These are phyloP conservation scores for Tipula vernalis DNA, from an alignment of 2,888 invertebrate species.

Conservation along the genomic window DNA sequence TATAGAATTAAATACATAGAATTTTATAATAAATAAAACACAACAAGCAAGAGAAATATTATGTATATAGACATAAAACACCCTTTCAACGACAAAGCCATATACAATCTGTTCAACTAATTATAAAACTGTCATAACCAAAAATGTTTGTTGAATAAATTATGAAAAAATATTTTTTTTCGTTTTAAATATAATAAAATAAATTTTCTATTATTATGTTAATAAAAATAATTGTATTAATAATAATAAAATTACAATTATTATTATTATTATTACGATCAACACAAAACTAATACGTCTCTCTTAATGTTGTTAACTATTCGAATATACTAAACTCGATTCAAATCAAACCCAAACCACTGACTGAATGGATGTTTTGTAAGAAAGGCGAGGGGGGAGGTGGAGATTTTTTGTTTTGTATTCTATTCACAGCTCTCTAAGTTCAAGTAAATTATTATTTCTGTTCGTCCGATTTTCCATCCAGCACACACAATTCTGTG, in stretches of 20 bases:
- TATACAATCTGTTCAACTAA: constrained; percentile 22
- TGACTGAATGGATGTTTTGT: not conserved
- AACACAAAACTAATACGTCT: not conserved
- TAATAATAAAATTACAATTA: not conserved
- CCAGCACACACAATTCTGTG: not conserved
- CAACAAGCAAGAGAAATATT: not conserved
- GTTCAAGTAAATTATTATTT: not conserved
- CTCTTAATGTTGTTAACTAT: not conserved
- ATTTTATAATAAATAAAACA: not conserved
- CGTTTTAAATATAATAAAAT: not conserved
- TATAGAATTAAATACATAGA: not conserved
- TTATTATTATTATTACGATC: not conserved
- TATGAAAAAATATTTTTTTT: not conserved
- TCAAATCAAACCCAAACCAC: not conserved
- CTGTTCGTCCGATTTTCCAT: not conserved
- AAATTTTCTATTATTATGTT: not conserved
- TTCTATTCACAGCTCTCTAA: not conserved
- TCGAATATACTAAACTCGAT: not conserved
- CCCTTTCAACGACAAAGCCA: constrained; percentile 5
- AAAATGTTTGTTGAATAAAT: constrained; percentile 16
- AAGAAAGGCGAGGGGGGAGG: not conserved
- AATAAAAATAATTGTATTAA: not conserved
- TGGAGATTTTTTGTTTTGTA: not conserved
- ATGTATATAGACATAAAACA: not conserved
- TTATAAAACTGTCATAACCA: constrained; percentile 38